Conservation (phyloP, 2,113 vertebrate species). For the Camelus dromedarius region DNA sequence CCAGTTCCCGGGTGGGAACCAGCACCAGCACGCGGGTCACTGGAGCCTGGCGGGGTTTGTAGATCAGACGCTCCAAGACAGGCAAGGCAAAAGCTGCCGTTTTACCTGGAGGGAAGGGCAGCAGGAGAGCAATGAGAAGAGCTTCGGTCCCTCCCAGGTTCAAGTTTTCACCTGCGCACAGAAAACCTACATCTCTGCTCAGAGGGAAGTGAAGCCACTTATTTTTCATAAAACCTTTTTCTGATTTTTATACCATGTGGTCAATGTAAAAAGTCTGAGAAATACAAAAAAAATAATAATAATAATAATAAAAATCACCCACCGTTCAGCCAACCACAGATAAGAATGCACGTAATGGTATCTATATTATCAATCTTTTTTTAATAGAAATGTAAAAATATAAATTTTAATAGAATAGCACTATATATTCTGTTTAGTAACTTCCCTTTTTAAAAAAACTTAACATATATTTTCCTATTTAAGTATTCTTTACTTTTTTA, state of each 20-base stretch:
- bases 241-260: neutral
- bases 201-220: neutral
- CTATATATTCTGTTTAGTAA: neutral
- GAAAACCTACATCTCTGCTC: neutral
- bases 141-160: neutral
- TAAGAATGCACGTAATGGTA: neutral
- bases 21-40: constrained; percentile 95
- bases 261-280: neutral
- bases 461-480: neutral
- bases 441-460: neutral
- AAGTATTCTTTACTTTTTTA: neutral
- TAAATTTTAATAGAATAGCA: neutral
- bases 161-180: neutral
- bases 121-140: neutral
- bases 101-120: constrained; percentile 90
- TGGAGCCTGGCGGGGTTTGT: constrained; percentile 95
- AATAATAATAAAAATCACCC: neutral
- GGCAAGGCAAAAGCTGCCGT: constrained; percentile 98
- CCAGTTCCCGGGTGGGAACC: constrained; percentile 97
- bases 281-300: neutral
- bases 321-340: neutral
- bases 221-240: neutral
- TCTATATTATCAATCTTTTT: neutral
- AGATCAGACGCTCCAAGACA: constrained; percentile 96
- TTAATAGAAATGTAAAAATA: neutral